Evolutionary conservation across 2,113 vertebrate genomes (phyloP), one percentile per base, ranked within the genome.

Genomic region (Elaphurus davidianus): DNA sequence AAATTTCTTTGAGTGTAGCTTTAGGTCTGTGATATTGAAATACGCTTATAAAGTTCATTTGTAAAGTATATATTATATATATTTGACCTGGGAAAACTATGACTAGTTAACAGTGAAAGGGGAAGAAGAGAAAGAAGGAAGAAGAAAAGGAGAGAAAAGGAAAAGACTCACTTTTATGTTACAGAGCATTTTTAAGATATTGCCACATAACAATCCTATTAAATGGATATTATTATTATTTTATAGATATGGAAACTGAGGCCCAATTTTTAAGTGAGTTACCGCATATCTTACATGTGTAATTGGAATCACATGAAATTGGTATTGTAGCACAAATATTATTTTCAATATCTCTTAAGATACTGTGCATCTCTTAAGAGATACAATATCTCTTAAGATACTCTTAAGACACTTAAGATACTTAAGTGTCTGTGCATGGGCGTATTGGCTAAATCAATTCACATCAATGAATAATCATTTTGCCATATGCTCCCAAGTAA

Each of bases 401-500:
- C 50, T 52, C 67, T 71, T 36, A 27, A 59, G 57, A 59, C 57
- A 59, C 57, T 59, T 27, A 71, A 71, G 67, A 90, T 23, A 67
- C 27, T 83, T 54, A 27, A 25, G n/a, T 40, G 6, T 71, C 7
- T 71, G n/a, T 83, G 57, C 40, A 10, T 67, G 28, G 50, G n/a
- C 10, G 0, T 90, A 14, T 93, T 97, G 88, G 45, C 88, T 93
- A 87, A 96, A 96, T 98, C 79, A 97, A 57, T 87, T 97, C 52
- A 81, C 36, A 86, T 92, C 71, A 82, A 16, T 81, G 88, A 96
- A 96, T 95, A 96, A 96, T 96, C 78, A 98, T 97, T 98, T 97
- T 88, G 59, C 91, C 96, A 97, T 97, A 87, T 98, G 94, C 43
- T 98, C 67, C 11, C 8, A 96, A 90, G 0, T 78, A 90, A 98